Evolutionary conservation across 2,797 vertebrate species (phyloP).

Genomic region (Octomys mimax): DNA sequence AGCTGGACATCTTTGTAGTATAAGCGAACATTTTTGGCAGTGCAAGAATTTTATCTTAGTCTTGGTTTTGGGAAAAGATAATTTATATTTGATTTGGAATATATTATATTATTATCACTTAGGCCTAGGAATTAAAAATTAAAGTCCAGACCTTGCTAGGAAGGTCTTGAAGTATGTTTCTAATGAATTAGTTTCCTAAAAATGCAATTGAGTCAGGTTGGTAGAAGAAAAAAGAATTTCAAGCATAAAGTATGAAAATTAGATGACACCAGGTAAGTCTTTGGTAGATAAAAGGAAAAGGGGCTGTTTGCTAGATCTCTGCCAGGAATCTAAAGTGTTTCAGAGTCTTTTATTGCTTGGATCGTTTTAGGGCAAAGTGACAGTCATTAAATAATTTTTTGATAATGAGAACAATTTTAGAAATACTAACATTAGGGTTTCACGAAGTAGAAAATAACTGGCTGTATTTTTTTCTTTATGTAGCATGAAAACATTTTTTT

Average conservation of each 20-base stretch:
- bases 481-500: conserved; percentile 19
- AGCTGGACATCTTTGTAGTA: not conserved
- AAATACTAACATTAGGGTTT: not conserved
- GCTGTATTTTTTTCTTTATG: conserved; percentile 39
- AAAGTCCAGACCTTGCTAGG: not conserved
- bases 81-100: conserved; percentile 2
- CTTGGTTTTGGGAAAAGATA: not conserved
- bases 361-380: not conserved
- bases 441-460: conserved; percentile 7
- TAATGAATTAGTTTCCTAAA: conserved; percentile 8
- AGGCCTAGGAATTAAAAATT: conserved; percentile 22
- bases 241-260: conserved; percentile 37
- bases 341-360: not conserved
- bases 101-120: not conserved
- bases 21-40: not conserved
- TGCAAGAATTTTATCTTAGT: conserved; percentile 10
- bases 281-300: conserved; percentile 18
- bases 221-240: conserved; percentile 13
- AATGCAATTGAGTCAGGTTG: not conserved
- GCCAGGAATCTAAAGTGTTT: conserved; percentile 1
- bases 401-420: conserved; percentile 2
- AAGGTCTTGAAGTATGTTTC: not conserved
- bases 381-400: not conserved
- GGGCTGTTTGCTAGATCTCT: not conserved
- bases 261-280: not conserved